Conservation (phyloP, 2,113 vertebrate genomes). For the Channa maculata region DNA sequence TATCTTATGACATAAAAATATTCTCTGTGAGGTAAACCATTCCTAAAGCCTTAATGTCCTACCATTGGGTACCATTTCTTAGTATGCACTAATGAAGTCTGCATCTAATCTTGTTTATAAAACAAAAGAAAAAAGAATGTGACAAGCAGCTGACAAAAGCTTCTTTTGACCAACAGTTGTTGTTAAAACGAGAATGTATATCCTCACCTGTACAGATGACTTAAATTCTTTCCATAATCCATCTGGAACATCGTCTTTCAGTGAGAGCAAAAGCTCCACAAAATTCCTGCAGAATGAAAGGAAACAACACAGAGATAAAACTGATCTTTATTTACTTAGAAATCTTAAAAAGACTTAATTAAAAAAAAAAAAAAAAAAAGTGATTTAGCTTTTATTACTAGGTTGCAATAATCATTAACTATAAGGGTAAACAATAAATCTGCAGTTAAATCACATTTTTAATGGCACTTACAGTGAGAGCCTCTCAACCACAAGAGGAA, state of each 20-base stretch:
- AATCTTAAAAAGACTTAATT: no score
- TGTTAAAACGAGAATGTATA: background rate
- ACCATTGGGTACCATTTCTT: no score
- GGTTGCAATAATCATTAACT: background rate
- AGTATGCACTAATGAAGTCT: no score
- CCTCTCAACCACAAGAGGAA: slow-evolving; percentile 92
- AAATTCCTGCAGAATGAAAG: slow-evolving; percentile 88
- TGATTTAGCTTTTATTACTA: background rate
- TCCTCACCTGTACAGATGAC: slow-evolving; percentile 89
- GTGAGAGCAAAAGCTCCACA: slow-evolving; percentile 92
- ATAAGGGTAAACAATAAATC: background rate
- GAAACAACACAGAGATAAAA: background rate
- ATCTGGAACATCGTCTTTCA: slow-evolving; percentile 89
- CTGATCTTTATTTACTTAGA: background rate
- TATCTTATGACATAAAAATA: no score
- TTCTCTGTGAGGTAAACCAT: no score
- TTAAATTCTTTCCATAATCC: slow-evolving; percentile 90
- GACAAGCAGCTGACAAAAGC: no score
- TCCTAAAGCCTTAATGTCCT: no score
- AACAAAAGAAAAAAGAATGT: no score
- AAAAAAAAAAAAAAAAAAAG: no score
- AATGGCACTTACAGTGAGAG: slow-evolving; percentile 91
- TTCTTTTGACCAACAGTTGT: no score
- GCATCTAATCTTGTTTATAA: no score
- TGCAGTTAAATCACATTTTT: background rate